These are phyloP conservation scores for Lepisosteus osseus DNA, from an alignment of 2,113 vertebrate species.

Conservation along the genomic window DNA sequence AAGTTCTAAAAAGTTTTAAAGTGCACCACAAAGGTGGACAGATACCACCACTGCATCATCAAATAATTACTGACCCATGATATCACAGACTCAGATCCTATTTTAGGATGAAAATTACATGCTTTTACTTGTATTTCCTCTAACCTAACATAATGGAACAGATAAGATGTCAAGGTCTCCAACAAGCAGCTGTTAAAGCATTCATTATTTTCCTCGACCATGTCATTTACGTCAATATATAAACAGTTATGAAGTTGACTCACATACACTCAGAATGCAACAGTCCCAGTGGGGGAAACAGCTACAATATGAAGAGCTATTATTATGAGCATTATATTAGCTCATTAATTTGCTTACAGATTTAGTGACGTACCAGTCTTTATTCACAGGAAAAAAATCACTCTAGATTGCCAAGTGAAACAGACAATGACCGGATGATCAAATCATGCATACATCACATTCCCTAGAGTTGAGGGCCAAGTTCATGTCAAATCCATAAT, in stretches of 20 bases:
- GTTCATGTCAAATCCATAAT: slow-evolving; percentile 94
- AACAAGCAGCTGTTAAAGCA: slow-evolving; percentile 76
- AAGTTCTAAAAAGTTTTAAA: no score
- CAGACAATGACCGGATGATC: slow-evolving; percentile 98
- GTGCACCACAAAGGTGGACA: not conserved
- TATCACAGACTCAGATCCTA: slow-evolving; percentile 51
- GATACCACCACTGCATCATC: slow-evolving; percentile 41
- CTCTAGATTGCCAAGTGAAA: slow-evolving; percentile 75
- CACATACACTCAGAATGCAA: slow-evolving; percentile 61
- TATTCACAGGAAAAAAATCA: slow-evolving; percentile 79
- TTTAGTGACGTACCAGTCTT: slow-evolving; percentile 75
- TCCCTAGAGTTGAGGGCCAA: slow-evolving; percentile 82
- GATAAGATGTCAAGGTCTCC: slow-evolving; percentile 76
- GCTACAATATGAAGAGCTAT: slow-evolving; percentile 68
- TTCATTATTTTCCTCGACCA: slow-evolving; percentile 57
- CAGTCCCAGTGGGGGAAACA: slow-evolving; percentile 59
- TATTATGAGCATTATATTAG: slow-evolving; percentile 72
- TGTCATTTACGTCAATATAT: slow-evolving; percentile 65
- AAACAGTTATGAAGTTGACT: slow-evolving; percentile 60
- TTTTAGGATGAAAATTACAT: slow-evolving; percentile 48
- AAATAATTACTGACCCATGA: slow-evolving; percentile 43
- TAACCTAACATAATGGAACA: slow-evolving; percentile 70
- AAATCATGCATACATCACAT: slow-evolving; percentile 96
- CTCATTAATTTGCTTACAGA: slow-evolving; percentile 47
- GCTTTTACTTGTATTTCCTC: slow-evolving; percentile 76